These are phyloP conservation scores for Elephantulus edwardii DNA, from an alignment of 2,113 vertebrate genomes.

Conservation along the genomic window DNA sequence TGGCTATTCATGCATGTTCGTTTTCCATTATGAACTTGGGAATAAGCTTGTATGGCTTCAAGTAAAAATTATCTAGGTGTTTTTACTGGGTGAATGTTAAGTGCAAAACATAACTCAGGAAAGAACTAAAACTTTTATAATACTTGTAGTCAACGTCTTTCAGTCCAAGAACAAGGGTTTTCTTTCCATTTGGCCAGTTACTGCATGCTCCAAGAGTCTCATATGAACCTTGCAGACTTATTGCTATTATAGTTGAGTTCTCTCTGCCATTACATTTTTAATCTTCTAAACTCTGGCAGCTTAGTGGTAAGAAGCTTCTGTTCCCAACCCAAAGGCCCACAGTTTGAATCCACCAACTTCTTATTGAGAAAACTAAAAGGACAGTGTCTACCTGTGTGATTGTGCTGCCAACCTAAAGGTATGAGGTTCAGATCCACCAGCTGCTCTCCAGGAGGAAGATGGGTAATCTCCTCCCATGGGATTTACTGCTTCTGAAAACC, in stretches of 20 bases:
- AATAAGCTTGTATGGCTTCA: conserved; percentile 26
- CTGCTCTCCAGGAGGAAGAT: too few relatives aligned
- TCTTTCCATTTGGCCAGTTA: background rate
- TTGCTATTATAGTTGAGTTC: background rate
- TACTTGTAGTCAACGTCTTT: background rate
- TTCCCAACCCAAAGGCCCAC: too few relatives aligned
- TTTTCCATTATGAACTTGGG: conserved; percentile 31
- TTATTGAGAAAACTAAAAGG: too few relatives aligned
- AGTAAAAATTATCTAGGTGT: background rate
- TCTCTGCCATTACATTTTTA: conserved; percentile 4
- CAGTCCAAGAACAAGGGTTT: background rate
- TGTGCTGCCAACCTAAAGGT: too few relatives aligned
- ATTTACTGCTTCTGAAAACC: too few relatives aligned
- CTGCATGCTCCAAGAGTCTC: conserved; percentile 1
- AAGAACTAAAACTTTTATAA: background rate
- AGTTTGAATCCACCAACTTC: too few relatives aligned
- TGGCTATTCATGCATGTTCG: background rate
- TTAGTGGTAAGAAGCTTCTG: too few relatives aligned
- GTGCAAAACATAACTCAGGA: conserved; percentile 16
- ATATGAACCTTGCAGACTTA: background rate
- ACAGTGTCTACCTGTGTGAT: too few relatives aligned
- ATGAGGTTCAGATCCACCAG: too few relatives aligned
- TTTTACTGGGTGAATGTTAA: background rate
- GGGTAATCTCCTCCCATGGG: too few relatives aligned
- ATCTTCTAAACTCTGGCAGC: too few relatives aligned